These are phyloP conservation scores for Zapus hudsonius DNA, from an alignment of 2,113 vertebrate genomes.

Conservation along the genomic window DNA sequence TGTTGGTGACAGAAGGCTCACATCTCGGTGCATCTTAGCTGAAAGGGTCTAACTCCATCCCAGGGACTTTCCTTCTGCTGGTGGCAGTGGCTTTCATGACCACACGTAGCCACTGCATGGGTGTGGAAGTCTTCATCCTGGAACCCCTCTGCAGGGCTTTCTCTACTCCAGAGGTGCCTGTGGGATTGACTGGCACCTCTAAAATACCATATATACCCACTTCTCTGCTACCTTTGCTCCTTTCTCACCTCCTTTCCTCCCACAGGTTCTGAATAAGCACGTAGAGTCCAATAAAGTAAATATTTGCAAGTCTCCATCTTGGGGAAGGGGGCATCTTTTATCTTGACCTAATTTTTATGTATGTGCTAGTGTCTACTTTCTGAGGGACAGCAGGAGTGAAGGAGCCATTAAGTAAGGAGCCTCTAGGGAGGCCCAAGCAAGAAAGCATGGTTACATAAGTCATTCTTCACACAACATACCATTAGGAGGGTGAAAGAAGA, in stretches of 20 bases:
- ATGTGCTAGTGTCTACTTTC: neutral
- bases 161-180: neutral
- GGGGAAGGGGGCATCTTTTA: no score
- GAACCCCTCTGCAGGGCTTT: neutral
- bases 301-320: neutral
- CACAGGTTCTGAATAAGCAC: neutral
- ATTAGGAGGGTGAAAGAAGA: neutral
- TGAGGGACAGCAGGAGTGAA: neutral
- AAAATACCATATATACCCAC: neutral
- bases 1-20: neutral
- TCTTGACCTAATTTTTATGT: no score
- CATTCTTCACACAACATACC: neutral
- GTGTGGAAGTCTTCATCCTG: neutral
- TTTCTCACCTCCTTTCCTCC: neutral
- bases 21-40: neutral
- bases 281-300: fast-evolving
- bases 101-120: neutral
- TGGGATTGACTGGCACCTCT: neutral
- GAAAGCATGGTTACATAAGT: neutral
- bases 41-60: neutral
- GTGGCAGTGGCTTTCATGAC: neutral
- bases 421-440: neutral
- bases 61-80: neutral
- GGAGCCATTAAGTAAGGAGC: neutral
- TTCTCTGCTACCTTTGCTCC: neutral